These are phyloP conservation scores for Octodonta nipae DNA, from an alignment of 2,888 invertebrate genomes.

Conservation along the genomic window DNA sequence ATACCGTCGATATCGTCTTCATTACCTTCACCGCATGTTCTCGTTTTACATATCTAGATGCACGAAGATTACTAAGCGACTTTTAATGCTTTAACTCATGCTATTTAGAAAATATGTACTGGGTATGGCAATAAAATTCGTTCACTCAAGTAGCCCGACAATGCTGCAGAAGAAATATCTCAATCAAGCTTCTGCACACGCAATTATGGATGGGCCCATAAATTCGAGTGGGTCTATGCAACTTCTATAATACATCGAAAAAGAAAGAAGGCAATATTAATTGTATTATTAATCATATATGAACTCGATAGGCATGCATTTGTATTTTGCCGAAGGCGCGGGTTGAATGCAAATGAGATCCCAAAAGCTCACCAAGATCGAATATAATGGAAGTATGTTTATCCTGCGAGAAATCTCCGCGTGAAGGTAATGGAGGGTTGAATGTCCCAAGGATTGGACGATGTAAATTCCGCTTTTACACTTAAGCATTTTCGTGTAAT, in stretches of 20 bases:
- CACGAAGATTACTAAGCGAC: constrained; percentile 35
- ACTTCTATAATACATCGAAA: too few species aligned
- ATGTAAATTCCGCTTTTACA: too few species aligned
- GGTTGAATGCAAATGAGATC: not conserved
- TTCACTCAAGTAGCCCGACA: constrained; percentile 19
- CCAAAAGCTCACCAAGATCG: too few species aligned
- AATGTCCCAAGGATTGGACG: too few species aligned
- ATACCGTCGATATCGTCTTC: constrained; percentile 27
- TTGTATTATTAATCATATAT: constrained; percentile 27
- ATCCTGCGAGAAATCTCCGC: too few species aligned
- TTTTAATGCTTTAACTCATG: constrained; percentile 35
- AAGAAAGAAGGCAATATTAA: constrained; percentile 27
- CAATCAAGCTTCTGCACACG: constrained; percentile 31
- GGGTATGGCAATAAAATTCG: constrained; percentile 19
- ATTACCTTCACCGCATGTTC: constrained; percentile 32
- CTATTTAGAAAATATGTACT: constrained; percentile 32
- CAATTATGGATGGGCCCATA: constrained; percentile 32
- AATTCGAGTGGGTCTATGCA: constrained; percentile 26
- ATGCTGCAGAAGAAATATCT: constrained; percentile 26
- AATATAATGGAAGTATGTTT: too few species aligned
- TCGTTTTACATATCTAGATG: constrained; percentile 37
- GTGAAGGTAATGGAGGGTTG: too few species aligned
- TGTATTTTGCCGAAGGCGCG: not conserved
- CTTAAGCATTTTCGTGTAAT: too few species aligned
- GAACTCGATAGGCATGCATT: constrained; percentile 4